Evolutionary conservation across 2,797 vertebrate species (phyloP).

Genomic region (Morus bassanus): DNA sequence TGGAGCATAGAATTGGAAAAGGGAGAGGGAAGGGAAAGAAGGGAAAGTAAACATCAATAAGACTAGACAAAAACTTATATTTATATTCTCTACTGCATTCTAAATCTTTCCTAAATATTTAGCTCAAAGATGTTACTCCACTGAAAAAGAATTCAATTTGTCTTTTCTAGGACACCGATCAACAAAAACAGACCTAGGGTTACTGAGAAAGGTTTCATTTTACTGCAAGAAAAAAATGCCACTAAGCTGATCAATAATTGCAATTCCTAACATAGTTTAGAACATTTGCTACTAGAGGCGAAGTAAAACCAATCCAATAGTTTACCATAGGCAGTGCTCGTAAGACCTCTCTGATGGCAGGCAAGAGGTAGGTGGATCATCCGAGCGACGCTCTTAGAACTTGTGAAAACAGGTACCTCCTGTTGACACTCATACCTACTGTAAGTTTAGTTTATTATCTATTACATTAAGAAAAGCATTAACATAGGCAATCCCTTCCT

Average conservation of each 20-base stretch:
- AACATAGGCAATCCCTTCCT: not conserved
- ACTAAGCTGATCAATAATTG: not conserved
- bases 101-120: not conserved
- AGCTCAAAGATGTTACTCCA: not conserved
- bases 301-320: not conserved
- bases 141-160: not conserved
- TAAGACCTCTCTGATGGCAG: not conserved
- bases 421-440: not conserved
- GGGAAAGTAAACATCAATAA: conserved; percentile 1
- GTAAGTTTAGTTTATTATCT: not conserved
- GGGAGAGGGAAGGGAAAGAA: not conserved
- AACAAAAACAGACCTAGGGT: not conserved
- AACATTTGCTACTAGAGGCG: not conserved
- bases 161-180: not conserved
- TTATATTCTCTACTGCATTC: not conserved
- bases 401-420: not conserved
- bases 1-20: not conserved
- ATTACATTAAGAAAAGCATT: not conserved
- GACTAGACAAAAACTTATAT: not conserved
- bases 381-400: not conserved
- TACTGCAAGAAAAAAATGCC: not conserved
- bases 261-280: not conserved
- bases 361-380: not conserved
- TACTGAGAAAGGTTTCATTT: not conserved
- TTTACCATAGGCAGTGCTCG: fast-evolving